Evolutionary conservation across 2,113 vertebrate species (phyloP).

Genomic region (Mormyrus iriodes): DNA sequence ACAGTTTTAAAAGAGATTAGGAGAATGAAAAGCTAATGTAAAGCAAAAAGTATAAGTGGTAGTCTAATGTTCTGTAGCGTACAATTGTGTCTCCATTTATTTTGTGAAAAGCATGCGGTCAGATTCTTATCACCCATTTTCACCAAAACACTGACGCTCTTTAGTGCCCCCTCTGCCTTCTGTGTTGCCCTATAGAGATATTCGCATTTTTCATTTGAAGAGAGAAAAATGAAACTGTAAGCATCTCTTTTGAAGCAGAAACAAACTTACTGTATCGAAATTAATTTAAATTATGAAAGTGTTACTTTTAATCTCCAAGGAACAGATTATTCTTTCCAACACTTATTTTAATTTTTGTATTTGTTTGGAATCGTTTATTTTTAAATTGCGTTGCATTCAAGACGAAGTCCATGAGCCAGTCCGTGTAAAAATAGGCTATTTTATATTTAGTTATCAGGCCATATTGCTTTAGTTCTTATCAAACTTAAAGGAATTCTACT

Average conservation of each 20-base stretch:
- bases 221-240: background rate
- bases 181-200: background rate
- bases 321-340: background rate
- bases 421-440: background rate
- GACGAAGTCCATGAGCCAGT: background rate
- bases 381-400: background rate
- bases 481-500: background rate
- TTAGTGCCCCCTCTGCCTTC: background rate
- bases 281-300: background rate
- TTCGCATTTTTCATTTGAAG: background rate
- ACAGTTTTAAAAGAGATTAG: background rate
- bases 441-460: background rate
- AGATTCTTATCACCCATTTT: background rate
- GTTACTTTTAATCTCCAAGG: background rate
- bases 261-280: background rate
- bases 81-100: background rate
- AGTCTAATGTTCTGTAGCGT: background rate
- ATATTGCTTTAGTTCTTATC: background rate
- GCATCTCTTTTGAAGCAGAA: background rate
- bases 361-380: background rate
- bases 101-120: background rate
- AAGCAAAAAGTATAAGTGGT: background rate
- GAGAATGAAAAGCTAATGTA: background rate
- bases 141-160: background rate
- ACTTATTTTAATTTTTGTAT: background rate